Evolutionary conservation across 2,888 invertebrate genomes (phyloP), one percentile per base, ranked within the genome.

Genomic region (Mellilla xanthometata): DNA sequence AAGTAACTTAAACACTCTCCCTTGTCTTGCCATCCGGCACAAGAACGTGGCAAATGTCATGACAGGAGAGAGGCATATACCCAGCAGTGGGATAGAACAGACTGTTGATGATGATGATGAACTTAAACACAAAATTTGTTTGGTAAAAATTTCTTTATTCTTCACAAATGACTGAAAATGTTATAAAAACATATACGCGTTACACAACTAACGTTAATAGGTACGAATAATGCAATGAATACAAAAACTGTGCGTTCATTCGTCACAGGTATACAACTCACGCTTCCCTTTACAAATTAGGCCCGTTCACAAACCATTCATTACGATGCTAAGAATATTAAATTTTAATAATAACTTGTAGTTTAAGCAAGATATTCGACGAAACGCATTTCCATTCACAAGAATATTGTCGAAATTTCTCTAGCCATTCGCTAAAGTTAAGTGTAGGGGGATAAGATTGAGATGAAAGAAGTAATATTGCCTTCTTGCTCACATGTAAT

Each of bases 141-240:
- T 86, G 87, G 87, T 87, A 87, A 85, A 85, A 87, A 83, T 76
- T 77, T 77, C 72, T 87, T 88, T 87, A 83, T 82, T 80, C 69
- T 72, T 79, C 84, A 86, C 84, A 85, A 81, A 84, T 88, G 87
- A 87, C 88, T 89, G 84, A 85, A 87, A 84, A 81, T 76, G 81
- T 84, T 86, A 88, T 84, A 76, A 81, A 85, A 85, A 88, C 85
- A 87, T 86, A 84, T 71, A 81, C 79, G 84, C 83, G 83, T 84
- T 78, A 80, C 72, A 76, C 65, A 78, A 80, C 83, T 87, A 82
- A 81, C 71, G 72, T 82, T 87, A 85, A 81, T 85, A 52, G 45
- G 39, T 58, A 86, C 76, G 76, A 19, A 69, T 76, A 81, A 72
- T 80, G 73, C 70, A 81, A 82, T 85, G 76, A 80, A 78, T 79